Percentiles rank a stretch among this genome's conserved stretches.
phyloP scores from a whole-genome alignment of 2,113 vertebrate genomes.

The Platycercus adscitus region DNA sequence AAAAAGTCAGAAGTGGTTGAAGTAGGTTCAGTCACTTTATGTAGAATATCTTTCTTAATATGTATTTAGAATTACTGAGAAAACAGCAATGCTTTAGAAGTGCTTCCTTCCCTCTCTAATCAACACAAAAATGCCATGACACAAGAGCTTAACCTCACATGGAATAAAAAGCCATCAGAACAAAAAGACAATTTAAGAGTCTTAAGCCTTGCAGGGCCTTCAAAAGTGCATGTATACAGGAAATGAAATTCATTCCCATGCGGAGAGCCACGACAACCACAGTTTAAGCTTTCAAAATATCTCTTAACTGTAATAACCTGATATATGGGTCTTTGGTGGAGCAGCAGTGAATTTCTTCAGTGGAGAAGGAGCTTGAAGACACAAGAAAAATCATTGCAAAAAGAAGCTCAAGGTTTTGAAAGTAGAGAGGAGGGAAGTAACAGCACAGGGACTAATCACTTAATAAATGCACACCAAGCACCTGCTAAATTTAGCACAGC shows the following conservation, averaged over 20 bases:
- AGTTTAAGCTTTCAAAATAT: background rate
- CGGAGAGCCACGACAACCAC: background rate
- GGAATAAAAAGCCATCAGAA: background rate
- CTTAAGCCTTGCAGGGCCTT: background rate
- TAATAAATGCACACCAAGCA: background rate
- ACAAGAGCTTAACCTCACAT: background rate
- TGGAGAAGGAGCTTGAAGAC: background rate
- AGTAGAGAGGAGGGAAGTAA: background rate
- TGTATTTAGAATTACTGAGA: background rate
- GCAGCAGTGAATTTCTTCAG: background rate
- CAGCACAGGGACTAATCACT: background rate
- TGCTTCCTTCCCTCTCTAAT: background rate
- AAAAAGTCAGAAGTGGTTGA: background rate
- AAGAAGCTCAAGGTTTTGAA: background rate
- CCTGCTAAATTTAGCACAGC: background rate
- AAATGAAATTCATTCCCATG: background rate
- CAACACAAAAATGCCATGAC: background rate
- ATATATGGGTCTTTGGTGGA: background rate
- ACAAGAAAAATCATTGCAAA: background rate
- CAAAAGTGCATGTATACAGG: rapidly evolving
- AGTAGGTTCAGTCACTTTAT: background rate
- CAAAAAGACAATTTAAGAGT: background rate
- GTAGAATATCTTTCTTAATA: background rate
- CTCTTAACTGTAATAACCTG: background rate
- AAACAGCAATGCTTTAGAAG: background rate